Evolutionary conservation across 2,797 vertebrate species (phyloP).

Genomic region (Anableps anableps): DNA sequence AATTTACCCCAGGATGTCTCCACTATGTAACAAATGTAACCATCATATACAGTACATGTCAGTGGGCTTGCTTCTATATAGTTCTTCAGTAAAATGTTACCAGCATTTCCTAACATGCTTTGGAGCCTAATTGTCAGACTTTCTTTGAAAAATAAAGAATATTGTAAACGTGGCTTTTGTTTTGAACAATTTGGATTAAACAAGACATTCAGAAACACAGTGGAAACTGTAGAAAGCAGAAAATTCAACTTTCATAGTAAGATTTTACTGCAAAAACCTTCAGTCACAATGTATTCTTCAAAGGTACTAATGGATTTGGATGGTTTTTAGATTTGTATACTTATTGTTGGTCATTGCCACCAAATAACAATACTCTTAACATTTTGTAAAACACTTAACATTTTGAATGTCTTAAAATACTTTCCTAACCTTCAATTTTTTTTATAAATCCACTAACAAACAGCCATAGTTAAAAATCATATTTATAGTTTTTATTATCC

Average conservation of each 20-base stretch:
- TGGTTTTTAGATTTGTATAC: neutral
- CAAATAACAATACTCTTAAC: too few species aligned
- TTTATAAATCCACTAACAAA: too few species aligned
- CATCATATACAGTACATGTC: neutral
- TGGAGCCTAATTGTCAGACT: neutral
- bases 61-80: constrained; percentile 3
- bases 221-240: neutral
- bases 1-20: constrained; percentile 28
- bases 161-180: neutral
- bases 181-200: neutral
- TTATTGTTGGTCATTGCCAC: neutral
- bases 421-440: too few species aligned
- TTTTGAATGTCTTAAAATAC: too few species aligned
- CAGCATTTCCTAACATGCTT: too few species aligned
- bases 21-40: constrained; percentile 1
- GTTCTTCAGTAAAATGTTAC: constrained; percentile 4
- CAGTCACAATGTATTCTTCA: neutral
- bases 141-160: neutral
- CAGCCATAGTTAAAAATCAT: too few species aligned
- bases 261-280: constrained; percentile 13
- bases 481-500: too few species aligned
- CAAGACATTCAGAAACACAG: neutral
- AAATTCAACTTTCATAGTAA: constrained; percentile 23
- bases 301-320: constrained; percentile 8
- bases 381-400: too few species aligned